These are phyloP conservation scores for Megaleporinus macrocephalus DNA, from an alignment of 2,113 vertebrate species.

Conservation along the genomic window DNA sequence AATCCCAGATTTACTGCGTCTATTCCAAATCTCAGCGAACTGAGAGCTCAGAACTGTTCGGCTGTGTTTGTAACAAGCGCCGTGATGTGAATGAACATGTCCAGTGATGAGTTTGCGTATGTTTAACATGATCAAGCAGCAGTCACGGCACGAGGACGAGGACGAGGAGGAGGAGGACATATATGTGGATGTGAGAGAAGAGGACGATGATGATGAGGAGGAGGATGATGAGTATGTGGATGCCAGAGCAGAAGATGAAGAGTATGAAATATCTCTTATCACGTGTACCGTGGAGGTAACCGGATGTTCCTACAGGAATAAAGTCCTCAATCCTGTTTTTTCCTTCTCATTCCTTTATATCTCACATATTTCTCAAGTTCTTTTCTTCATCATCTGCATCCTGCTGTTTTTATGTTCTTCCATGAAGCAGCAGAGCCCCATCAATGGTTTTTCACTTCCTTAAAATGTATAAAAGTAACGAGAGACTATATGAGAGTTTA, in stretches of 20 bases:
- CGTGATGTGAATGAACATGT: background rate
- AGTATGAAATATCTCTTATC: background rate
- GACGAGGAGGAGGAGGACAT: slow-evolving; percentile 46
- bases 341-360: slow-evolving; percentile 4
- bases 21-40: background rate
- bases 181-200: slow-evolving; percentile 23
- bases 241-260: slow-evolving; percentile 37
- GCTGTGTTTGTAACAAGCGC: background rate
- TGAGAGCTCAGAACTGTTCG: background rate
- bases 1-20: background rate
- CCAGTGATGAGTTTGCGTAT: slow-evolving; percentile 54
- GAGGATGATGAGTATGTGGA: slow-evolving; percentile 20
- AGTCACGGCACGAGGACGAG: slow-evolving; percentile 1
- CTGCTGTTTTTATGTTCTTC: background rate
- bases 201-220: slow-evolving; percentile 35
- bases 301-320: background rate
- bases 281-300: slow-evolving; percentile 24
- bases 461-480: too few species aligned
- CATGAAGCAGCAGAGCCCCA: background rate
- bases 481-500: too few species aligned
- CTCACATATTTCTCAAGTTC: background rate
- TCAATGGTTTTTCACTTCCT: too few species aligned
- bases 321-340: background rate
- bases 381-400: background rate
- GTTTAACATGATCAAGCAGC: slow-evolving; percentile 39